These are phyloP conservation scores for Digitonthophagus gazella DNA, from an alignment of 2,888 invertebrate genomes.

Conservation along the genomic window DNA sequence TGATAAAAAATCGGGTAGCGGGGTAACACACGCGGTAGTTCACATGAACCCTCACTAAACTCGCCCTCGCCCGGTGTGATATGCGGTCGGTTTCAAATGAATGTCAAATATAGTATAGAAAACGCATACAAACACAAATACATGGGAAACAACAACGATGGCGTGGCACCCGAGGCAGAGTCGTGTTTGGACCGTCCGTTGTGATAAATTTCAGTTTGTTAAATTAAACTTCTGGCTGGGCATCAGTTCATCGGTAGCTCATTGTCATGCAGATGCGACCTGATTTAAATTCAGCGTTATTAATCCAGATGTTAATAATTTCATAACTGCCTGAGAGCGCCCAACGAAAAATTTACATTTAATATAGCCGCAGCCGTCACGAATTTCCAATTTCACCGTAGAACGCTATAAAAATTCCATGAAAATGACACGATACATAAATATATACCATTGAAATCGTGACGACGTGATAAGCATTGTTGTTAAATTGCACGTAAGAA, in stretches of 20 bases:
- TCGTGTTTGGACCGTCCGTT: conserved; percentile 1
- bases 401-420: background rate
- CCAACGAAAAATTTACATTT: conserved; percentile 15
- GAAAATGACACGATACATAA: background rate
- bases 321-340: conserved; percentile 11
- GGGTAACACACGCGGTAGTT: background rate
- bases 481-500: background rate
- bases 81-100: background rate
- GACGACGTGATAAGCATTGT: background rate
- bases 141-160: background rate
- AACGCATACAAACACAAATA: conserved; percentile 7
- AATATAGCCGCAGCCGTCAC: background rate
- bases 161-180: background rate
- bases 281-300: conserved; percentile 18
- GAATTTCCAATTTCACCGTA: background rate
- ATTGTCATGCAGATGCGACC: conserved; percentile 18
- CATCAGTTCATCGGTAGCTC: conserved; percentile 16
- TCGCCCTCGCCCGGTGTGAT: background rate
- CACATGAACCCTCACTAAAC: background rate
- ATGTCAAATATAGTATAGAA: conserved; percentile 10
- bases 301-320: conserved; percentile 18
- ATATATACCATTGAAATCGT: background rate
- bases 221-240: conserved; percentile 14
- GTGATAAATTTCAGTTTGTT: conserved; percentile 18
- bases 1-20: background rate